These are phyloP conservation scores for Sussaba pulchella DNA, from an alignment of 2,888 invertebrate species.

Conservation along the genomic window DNA sequence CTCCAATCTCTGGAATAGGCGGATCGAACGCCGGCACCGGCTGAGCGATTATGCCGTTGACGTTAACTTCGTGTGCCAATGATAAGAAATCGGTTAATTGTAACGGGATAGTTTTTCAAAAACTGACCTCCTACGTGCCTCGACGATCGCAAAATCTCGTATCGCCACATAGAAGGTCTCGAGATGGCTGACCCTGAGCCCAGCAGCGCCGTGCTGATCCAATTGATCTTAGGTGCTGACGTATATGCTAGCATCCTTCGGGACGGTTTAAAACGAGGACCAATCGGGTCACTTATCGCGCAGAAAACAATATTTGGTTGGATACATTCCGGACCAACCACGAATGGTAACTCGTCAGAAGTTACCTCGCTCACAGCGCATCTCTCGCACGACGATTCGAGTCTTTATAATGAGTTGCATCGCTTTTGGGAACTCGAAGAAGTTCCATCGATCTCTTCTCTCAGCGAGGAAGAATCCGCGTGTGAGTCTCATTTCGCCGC, in stretches of 20 bases:
- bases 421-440: slow-evolving; percentile 72
- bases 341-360: neutral
- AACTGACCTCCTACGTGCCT: slow-evolving; percentile 37
- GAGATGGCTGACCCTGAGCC: slow-evolving; percentile 32
- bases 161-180: slow-evolving; percentile 36
- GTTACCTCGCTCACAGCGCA: slow-evolving; percentile 13
- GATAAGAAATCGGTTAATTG: slow-evolving; percentile 10
- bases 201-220: slow-evolving; percentile 16
- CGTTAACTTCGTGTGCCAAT: neutral
- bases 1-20: slow-evolving; percentile 58
- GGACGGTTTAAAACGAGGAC: slow-evolving; percentile 32
- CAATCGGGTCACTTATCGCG: slow-evolving; percentile 23
- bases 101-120: slow-evolving; percentile 23
- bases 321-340: slow-evolving; percentile 47
- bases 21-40: slow-evolving; percentile 27
- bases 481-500: slow-evolving; percentile 34
- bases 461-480: slow-evolving; percentile 64
- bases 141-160: slow-evolving; percentile 1
- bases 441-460: slow-evolving; percentile 44
- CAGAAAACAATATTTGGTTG: slow-evolving; percentile 56
- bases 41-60: slow-evolving; percentile 4
- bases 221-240: slow-evolving; percentile 47
- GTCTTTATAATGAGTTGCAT: slow-evolving; percentile 3
- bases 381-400: slow-evolving; percentile 8
- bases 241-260: slow-evolving; percentile 40